phyloP scores from a whole-genome alignment of 2,888 invertebrate species.

The Electrophaes corylata region DNA sequence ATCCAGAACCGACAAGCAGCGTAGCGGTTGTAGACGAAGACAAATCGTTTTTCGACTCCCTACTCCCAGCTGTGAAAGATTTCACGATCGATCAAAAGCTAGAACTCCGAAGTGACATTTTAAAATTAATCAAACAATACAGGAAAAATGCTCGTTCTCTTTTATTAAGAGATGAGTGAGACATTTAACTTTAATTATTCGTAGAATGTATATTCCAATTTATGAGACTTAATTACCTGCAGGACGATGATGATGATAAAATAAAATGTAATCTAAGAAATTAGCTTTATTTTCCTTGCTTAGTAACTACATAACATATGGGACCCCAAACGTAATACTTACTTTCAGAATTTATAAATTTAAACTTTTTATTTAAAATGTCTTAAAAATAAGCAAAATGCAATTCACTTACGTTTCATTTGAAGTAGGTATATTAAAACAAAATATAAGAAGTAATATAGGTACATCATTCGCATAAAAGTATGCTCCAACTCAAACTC shows the following conservation, averaged over 20 bases:
- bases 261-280: not conserved
- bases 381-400: no score
- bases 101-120: slow-evolving; percentile 65
- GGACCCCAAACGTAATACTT: no score
- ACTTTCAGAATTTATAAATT: no score
- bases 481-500: no score
- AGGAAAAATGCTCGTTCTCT: slow-evolving; percentile 42
- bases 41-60: slow-evolving; percentile 68
- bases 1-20: slow-evolving; percentile 47
- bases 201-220: slow-evolving; percentile 39
- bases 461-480: no score
- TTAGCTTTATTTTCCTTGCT: no score
- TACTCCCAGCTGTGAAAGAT: slow-evolving; percentile 65
- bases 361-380: no score
- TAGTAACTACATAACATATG: no score
- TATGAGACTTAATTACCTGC: slow-evolving; percentile 23
- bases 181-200: slow-evolving; percentile 11
- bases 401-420: no score
- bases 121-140: slow-evolving; percentile 61
- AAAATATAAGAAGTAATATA: no score
- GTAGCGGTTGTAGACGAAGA: slow-evolving; percentile 62
- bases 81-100: slow-evolving; percentile 70
- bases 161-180: slow-evolving; percentile 9
- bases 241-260: not conserved
- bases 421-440: no score